Base-by-base conservation (phyloP, 2,797 vertebrate species). In the Arctocebus calabarensis region DNA sequence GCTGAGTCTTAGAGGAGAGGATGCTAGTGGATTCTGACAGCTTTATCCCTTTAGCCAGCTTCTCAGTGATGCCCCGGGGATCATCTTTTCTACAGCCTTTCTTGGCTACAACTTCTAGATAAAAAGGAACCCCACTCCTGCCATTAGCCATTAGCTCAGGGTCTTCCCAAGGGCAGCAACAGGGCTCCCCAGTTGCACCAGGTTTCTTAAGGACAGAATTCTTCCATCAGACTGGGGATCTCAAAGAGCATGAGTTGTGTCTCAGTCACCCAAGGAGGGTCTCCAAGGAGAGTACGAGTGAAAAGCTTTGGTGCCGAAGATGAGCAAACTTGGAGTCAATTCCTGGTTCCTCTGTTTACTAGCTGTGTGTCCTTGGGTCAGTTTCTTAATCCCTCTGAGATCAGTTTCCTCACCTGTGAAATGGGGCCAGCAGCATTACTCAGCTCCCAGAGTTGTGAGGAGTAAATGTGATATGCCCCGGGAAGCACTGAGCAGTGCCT, bases 361-460 rank as follows among this genome's bases (percentile, higher is more conserved):
- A 70, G 43, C 61, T 83, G 14, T 71, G 29, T 78, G 75, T 75
- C 37, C 62, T 89, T 62, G 55, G 20, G 3, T 29, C 66, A 43
- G 43, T 83, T 70, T 88, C 71, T 91, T 74, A 79, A 73, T 14
- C 19, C 77, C 48, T 89, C 34, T 90, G 73, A 90, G 81, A 64
- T 91, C 70, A 55, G 64, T 77, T 90, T 90, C 27, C 34, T 90
- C 64, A 78, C 27, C 48, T 88, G 61, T 11, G 37, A 87, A 82
- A 73, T 64, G 77, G 91, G 48, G 32, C 23, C 40, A 27, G n/a
- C 71, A 84, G 34, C 34, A n/a, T 85, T 19, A 73, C 22, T 61
- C 55, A 61, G n/a, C 29, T 66, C n/a, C 7, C 32, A 22, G 73
- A 70, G 29, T 48, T 22, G 25, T 32, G 74, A 82, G 27, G 61